Percentiles rank a stretch among this genome's conserved stretches.
Evolutionary conservation across 1,140 invertebrate species (phyloP).

Genomic region (Drepana arcuata): DNA sequence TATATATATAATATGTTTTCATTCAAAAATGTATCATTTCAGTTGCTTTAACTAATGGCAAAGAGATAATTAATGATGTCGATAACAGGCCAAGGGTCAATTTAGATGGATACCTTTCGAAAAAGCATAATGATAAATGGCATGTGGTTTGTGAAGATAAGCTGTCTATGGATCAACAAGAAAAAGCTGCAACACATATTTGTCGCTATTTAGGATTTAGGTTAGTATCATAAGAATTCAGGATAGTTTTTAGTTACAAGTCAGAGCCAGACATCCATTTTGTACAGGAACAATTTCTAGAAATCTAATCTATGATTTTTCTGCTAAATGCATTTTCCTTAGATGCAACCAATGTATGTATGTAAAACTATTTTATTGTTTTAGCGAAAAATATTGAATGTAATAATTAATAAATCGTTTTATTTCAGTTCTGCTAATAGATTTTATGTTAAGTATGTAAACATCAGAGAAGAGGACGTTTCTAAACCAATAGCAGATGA

Average conservation of each 20-base stretch:
- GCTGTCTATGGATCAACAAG: constrained; percentile 38
- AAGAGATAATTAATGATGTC: constrained; percentile 71
- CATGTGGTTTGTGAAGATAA: constrained; percentile 73
- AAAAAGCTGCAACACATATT: constrained; percentile 59
- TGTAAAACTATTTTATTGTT: too few species aligned
- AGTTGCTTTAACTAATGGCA: constrained; percentile 78
- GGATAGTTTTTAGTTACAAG: too few species aligned
- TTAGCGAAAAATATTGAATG: too few species aligned
- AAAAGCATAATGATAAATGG: constrained; percentile 74
- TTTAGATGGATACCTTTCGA: constrained; percentile 74
- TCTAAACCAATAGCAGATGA: constrained; percentile 9
- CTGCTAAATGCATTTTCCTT: too few species aligned
- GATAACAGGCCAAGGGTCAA: constrained; percentile 74
- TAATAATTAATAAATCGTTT: too few species aligned
- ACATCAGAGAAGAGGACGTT: constrained; percentile 35
- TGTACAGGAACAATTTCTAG: too few species aligned
- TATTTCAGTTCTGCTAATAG: constrained; percentile 47
- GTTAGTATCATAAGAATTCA: too few species aligned
- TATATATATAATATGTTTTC: too few species aligned
- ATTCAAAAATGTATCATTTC: constrained; percentile 27
- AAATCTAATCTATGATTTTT: too few species aligned
- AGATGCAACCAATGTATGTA: too few species aligned
- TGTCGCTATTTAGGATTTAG: constrained; percentile 77
- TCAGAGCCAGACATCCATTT: too few species aligned
- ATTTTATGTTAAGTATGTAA: constrained; percentile 50